Evolutionary conservation across 2,888 invertebrate species (phyloP).

Genomic region (Altica lythri): DNA sequence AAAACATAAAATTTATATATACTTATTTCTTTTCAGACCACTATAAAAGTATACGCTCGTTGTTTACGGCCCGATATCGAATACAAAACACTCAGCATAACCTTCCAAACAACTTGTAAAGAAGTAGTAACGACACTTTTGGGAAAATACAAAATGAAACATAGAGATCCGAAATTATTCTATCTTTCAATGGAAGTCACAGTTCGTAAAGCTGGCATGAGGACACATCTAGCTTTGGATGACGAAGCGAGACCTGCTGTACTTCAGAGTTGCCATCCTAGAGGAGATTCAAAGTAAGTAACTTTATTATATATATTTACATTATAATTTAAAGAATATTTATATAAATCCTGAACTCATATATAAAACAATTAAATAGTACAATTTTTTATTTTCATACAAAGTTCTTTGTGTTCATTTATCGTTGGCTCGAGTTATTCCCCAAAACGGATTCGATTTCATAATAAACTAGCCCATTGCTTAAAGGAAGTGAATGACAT

Average conservation of each 20-base stretch:
- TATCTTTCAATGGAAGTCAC: slow-evolving; percentile 94
- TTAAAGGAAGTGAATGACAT: too few relatives aligned
- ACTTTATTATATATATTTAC: too few relatives aligned
- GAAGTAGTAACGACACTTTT: slow-evolving; percentile 85
- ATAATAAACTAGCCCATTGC: too few relatives aligned
- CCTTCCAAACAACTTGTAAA: slow-evolving; percentile 84
- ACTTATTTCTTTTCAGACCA: slow-evolving; percentile 72
- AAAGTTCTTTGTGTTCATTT: too few relatives aligned
- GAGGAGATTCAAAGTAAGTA: slow-evolving; percentile 85
- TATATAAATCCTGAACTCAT: too few relatives aligned
- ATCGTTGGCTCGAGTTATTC: too few relatives aligned
- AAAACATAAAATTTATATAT: slow-evolving; percentile 7
- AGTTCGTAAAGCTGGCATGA: slow-evolving; percentile 79
- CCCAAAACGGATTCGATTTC: too few relatives aligned
- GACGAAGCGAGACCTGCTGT: slow-evolving; percentile 90
- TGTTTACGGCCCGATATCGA: slow-evolving; percentile 91
- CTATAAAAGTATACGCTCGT: slow-evolving; percentile 88
- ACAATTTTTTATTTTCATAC: too few relatives aligned
- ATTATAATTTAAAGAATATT: too few relatives aligned
- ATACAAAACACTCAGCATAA: slow-evolving; percentile 91
- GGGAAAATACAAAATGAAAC: slow-evolving; percentile 84
- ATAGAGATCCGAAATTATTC: slow-evolving; percentile 89
- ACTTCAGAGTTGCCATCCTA: slow-evolving; percentile 91
- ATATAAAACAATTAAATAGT: too few relatives aligned
- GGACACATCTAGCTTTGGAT: slow-evolving; percentile 82